Percentiles rank a stretch among this genome's conserved stretches.
These are phyloP conservation scores for Plemyria rubiginata DNA, from an alignment of 2,888 invertebrate species.

Conservation along the genomic window DNA sequence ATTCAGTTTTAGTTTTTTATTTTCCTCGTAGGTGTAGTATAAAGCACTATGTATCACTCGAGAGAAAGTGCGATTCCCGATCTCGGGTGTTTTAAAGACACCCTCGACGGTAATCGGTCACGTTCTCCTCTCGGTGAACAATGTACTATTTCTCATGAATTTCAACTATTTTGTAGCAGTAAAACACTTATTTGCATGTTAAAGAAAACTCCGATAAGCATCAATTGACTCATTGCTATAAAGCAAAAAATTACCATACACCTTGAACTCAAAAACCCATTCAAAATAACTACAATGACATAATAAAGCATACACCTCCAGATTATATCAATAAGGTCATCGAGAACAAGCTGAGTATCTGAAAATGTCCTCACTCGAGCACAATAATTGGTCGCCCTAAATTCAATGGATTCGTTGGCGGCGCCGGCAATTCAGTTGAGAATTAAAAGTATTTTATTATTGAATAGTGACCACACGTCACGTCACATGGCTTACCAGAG, in stretches of 20 bases:
- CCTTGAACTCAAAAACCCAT: slow-evolving; percentile 34
- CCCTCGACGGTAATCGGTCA: too few species aligned
- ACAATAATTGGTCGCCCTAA: slow-evolving; percentile 41
- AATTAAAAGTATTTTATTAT: slow-evolving; percentile 43
- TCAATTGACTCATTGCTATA: slow-evolving; percentile 15
- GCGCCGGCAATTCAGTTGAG: slow-evolving; percentile 46
- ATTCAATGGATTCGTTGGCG: slow-evolving; percentile 44
- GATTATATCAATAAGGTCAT: slow-evolving; percentile 39
- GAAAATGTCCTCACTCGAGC: slow-evolving; percentile 28
- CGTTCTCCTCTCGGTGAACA: too few species aligned
- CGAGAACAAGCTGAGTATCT: slow-evolving; percentile 15
- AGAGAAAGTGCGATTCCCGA: too few species aligned
- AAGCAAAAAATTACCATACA: slow-evolving; percentile 18
- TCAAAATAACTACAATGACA: slow-evolving; percentile 29
- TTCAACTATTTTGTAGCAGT: slow-evolving; percentile 7
- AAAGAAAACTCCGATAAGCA: slow-evolving; percentile 14
- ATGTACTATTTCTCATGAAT: neutral
- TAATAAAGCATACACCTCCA: slow-evolving; percentile 31
- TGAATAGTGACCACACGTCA: slow-evolving; percentile 41
- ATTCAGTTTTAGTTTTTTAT: too few species aligned
- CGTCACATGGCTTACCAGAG: slow-evolving; percentile 19
- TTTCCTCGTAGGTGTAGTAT: too few species aligned
- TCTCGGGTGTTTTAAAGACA: too few species aligned
- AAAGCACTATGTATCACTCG: too few species aligned
- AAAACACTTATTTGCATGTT: slow-evolving; percentile 8